Base-by-base conservation (phyloP, 2,888 invertebrate genomes). In the Polydrusus tereticollis region DNA sequence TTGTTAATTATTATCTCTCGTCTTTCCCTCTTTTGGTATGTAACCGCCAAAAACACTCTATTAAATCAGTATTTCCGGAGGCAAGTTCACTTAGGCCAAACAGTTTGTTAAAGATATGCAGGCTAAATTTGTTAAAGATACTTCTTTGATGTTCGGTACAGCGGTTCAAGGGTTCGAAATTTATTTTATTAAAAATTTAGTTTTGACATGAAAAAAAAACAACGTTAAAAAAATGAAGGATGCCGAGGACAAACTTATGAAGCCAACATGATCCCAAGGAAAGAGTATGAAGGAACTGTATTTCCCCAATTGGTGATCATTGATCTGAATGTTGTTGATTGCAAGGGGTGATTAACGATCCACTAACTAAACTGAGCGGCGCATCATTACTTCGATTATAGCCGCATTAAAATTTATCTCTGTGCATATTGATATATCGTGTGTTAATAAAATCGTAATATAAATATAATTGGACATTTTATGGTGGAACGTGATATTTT, bases 391-490 rank as follows among this genome's bases (percentile, higher is more conserved):
- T 52, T 26, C 16, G 26, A 52, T 23, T 14, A 52, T 0, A 23
- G 23, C n/a, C 1, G 8, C n/a, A 12, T 14, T 26, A 52, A 6
- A 6, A 21, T 45, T 20, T 52, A 52, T 26, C 14, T 52, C 26
- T 26, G 7, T 26, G 5, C 3, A 41, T 41, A 36, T 3, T 7
- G 10, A 41, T 52, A 52, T 52, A 26, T 52, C 26, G 14, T 52
- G 26, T 26, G 14, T 52, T 52, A 23, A 26, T 50, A 23, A 52
- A 26, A 52, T 26, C 14, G 14, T 5, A 52, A 23, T 52, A 52
- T 52, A 52, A 52, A 52, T 52, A 12, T 26, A 52, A 52, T 52
- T 23, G 50, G 50, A 52, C 50, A 26, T 52, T 52, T 52, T 26
- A 26, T 14, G 50, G 10, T 8, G 20, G 50, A n/a, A 52, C 50